Percentiles rank a stretch among this genome's conserved stretches.
These are phyloP conservation scores for Carettochelys insculpta DNA, from an alignment of 2,113 vertebrate genomes.

Conservation along the genomic window DNA sequence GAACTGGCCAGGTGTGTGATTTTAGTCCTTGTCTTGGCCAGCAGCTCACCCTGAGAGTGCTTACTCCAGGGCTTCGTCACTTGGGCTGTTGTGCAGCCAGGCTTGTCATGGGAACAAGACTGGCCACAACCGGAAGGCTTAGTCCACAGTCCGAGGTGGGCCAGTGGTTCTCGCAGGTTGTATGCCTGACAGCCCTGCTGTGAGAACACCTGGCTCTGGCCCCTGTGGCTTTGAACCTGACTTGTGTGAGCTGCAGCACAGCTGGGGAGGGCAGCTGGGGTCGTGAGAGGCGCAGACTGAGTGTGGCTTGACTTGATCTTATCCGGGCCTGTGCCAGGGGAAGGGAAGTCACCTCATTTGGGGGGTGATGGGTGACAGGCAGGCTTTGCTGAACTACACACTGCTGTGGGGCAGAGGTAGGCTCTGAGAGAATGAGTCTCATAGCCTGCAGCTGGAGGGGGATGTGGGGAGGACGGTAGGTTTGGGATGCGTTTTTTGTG, in stretches of 20 bases:
- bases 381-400: not conserved
- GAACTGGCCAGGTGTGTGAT: not conserved
- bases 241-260: not conserved
- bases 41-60: not conserved
- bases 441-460: not conserved
- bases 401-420: not conserved
- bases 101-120: not conserved
- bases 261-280: not conserved
- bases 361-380: not conserved
- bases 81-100: not conserved
- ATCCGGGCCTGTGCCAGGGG: not conserved
- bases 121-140: not conserved
- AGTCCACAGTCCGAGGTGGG: not conserved
- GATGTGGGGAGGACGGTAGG: not conserved
- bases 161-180: not conserved
- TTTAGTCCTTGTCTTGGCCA: not conserved
- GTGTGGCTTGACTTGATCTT: fast-evolving
- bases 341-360: not conserved
- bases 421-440: not conserved
- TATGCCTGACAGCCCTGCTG: not conserved
- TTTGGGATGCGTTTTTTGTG: not conserved
- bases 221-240: not conserved
- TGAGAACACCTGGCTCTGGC: no score
- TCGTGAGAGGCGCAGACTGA: not conserved
- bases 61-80: not conserved